Conservation (phyloP, 2,113 vertebrate species). For the Crotalus horridus region DNA sequence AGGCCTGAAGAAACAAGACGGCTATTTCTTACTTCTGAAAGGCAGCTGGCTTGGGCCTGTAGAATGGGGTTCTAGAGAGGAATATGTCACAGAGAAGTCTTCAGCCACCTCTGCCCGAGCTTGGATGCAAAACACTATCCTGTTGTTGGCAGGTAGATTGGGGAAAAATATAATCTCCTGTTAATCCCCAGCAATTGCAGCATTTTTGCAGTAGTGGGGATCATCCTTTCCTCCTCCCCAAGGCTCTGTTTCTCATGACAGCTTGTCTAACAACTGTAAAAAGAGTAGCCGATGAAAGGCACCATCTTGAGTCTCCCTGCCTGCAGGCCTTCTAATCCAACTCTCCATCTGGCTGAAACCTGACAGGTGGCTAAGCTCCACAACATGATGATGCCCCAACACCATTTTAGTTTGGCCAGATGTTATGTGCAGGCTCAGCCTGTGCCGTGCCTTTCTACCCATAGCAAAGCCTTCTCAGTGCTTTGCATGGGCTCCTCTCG, state of each 20-base stretch:
- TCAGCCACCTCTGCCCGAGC: not conserved
- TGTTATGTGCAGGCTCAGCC: not conserved
- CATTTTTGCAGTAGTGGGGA: not conserved
- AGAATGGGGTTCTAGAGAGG: fast-evolving
- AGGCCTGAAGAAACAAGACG: not conserved
- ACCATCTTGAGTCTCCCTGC: not conserved
- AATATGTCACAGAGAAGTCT: not conserved
- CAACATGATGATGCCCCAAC: not conserved
- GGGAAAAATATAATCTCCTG: not conserved
- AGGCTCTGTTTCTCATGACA: not conserved
- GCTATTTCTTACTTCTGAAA: not conserved
- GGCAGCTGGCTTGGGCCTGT: not conserved
- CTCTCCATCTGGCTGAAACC: not conserved
- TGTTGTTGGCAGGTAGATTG: not conserved
- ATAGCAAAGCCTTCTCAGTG: fast-evolving
- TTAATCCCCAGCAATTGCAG: not conserved
- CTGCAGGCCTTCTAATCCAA: not conserved
- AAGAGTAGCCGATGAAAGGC: not conserved
- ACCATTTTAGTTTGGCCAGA: not conserved
- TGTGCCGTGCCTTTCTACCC: not conserved
- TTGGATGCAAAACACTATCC: not conserved
- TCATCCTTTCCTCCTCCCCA: not conserved
- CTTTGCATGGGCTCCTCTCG: not conserved
- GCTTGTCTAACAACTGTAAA: not conserved
- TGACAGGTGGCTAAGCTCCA: not conserved